phyloP scores from a whole-genome alignment of 2,888 invertebrate species.

The Orchestes rusci region DNA sequence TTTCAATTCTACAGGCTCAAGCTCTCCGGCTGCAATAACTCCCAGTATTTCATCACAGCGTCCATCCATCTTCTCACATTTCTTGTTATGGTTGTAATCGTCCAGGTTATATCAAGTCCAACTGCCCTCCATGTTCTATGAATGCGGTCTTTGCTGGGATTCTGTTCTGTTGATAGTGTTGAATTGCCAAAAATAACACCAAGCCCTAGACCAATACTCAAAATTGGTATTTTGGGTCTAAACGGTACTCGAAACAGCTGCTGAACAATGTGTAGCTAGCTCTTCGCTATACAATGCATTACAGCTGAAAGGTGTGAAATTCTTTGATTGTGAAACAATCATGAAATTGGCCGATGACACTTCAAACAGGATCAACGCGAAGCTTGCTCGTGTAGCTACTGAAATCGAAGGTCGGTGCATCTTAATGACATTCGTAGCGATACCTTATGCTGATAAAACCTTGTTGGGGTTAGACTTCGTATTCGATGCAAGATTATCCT shows the following conservation, averaged over 20 bases:
- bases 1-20: not conserved
- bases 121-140: not conserved
- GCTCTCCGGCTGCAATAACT: too few species aligned
- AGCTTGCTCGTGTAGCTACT: not conserved
- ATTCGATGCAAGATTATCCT: not conserved
- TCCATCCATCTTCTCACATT: too few species aligned
- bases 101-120: not conserved
- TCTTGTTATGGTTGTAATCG: not conserved
- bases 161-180: not conserved
- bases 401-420: not conserved
- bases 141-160: not conserved
- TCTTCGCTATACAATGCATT: not conserved
- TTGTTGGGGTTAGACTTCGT: not conserved
- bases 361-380: not conserved
- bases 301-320: not conserved
- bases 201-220: not conserved
- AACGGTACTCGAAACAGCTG: too few species aligned
- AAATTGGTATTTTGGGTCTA: not conserved
- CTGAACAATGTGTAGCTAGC: not conserved
- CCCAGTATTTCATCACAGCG: too few species aligned
- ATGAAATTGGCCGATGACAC: not conserved
- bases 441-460: not conserved
- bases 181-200: not conserved
- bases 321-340: not conserved
- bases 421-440: not conserved